Evolutionary conservation across 2,797 vertebrate species (phyloP).

Genomic region (Ptychadena robeensis): DNA sequence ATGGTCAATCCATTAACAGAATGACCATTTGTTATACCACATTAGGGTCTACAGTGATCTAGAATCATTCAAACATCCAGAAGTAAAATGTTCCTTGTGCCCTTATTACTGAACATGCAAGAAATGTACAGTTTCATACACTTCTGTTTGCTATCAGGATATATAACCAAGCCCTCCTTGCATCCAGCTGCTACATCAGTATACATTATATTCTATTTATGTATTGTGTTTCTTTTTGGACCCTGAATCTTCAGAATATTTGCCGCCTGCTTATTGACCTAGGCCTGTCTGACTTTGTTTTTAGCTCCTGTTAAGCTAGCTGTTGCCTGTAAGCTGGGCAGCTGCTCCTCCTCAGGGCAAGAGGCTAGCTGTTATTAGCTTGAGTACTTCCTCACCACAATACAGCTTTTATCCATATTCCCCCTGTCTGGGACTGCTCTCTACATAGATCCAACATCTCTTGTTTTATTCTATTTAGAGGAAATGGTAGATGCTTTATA

Average conservation of each 20-base stretch:
- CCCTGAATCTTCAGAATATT: slow-evolving; percentile 1
- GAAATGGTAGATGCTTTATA: too few species aligned
- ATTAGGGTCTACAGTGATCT: too few species aligned
- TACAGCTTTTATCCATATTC: background rate
- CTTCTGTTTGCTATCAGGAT: background rate
- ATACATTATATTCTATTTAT: background rate
- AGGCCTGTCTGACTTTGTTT: slow-evolving; percentile 18
- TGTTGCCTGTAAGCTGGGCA: slow-evolving; percentile 31
- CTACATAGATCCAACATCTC: background rate
- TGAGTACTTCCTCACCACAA: slow-evolving; percentile 17
- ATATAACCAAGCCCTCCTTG: background rate
- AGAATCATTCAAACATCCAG: background rate
- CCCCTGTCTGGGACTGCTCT: background rate
- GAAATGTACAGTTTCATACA: background rate
- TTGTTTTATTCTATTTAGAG: background rate
- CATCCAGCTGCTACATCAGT: background rate
- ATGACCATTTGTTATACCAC: too few species aligned
- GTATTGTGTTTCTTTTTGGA: slow-evolving; percentile 15
- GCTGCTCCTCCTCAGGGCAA: slow-evolving; percentile 30
- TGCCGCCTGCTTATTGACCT: slow-evolving; percentile 26
- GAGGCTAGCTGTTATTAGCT: slow-evolving; percentile 15
- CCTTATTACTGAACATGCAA: background rate
- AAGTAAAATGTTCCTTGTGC: background rate
- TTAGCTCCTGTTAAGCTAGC: slow-evolving; percentile 34
- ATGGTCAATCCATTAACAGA: too few species aligned